Evolutionary conservation across 2,113 vertebrate species (phyloP).

Genomic region (Hippocampus mohnikei): DNA sequence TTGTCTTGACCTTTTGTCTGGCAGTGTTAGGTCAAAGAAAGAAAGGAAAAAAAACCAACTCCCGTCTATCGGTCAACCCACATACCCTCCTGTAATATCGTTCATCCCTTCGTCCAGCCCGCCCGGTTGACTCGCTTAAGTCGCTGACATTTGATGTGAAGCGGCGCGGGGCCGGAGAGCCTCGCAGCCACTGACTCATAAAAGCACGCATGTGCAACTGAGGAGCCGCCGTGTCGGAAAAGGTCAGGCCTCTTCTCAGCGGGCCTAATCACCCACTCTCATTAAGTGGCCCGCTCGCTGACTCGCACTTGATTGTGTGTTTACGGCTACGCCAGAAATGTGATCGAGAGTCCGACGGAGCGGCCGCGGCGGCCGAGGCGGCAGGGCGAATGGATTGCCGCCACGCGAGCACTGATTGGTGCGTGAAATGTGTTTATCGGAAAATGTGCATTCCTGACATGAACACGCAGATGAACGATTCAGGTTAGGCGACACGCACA

Average conservation of each 20-base stretch:
- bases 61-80: background rate
- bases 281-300: slow-evolving; percentile 62
- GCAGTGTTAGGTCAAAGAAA: slow-evolving; percentile 10
- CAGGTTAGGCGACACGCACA: slow-evolving; percentile 46
- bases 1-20: slow-evolving; percentile 42
- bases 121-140: slow-evolving; percentile 56
- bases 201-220: slow-evolving; percentile 61
- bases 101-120: slow-evolving; percentile 5
- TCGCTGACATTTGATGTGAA: slow-evolving; percentile 71
- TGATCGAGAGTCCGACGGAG: slow-evolving; percentile 30
- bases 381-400: slow-evolving; percentile 25
- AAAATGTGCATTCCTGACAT: slow-evolving; percentile 39
- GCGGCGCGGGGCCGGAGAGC: slow-evolving; percentile 46
- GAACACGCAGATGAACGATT: slow-evolving; percentile 45
- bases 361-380: slow-evolving; percentile 2
- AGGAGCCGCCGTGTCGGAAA: slow-evolving; percentile 61
- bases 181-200: slow-evolving; percentile 59
- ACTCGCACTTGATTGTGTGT: slow-evolving; percentile 57
- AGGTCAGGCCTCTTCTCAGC: slow-evolving; percentile 70
- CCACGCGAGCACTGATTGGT: slow-evolving; percentile 28
- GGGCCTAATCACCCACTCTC: slow-evolving; percentile 72
- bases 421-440: slow-evolving; percentile 29
- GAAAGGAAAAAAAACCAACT: too few species aligned
- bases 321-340: slow-evolving; percentile 20
- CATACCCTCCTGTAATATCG: background rate